Evolutionary conservation across 2,888 invertebrate genomes (phyloP).

Genomic region (Tetragonula carbonaria): DNA sequence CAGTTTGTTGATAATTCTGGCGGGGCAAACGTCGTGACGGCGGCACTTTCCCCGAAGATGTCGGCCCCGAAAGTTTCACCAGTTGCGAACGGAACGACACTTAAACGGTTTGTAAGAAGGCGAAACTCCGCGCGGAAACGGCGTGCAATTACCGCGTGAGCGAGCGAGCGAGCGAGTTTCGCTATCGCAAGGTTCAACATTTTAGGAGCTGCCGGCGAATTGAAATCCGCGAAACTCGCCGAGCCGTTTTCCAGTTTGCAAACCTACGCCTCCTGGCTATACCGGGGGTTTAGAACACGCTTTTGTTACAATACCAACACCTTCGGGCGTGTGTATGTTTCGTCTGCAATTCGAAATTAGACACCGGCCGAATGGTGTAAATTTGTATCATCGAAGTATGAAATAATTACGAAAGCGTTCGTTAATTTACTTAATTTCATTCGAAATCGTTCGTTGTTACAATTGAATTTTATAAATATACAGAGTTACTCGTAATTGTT

Average conservation of each 20-base stretch:
- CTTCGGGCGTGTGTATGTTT: neutral
- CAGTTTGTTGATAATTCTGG: conserved; percentile 14
- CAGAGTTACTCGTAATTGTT: neutral
- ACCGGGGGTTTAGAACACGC: neutral
- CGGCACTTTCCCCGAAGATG: conserved; percentile 1
- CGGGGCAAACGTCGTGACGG: neutral
- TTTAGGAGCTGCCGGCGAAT: conserved; percentile 25
- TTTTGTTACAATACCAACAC: neutral
- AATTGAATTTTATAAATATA: too few relatives aligned
- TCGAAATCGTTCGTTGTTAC: too few relatives aligned
- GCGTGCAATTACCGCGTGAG: conserved; percentile 29
- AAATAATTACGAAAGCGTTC: neutral
- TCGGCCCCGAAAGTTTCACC: conserved; percentile 25
- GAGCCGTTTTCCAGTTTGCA: conserved; percentile 24
- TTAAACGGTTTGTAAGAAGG: conserved; percentile 48
- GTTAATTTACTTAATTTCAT: neutral
- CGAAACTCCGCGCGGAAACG: conserved; percentile 20
- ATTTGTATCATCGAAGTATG: neutral
- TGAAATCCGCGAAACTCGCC: conserved; percentile 36
- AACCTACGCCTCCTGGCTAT: conserved; percentile 19
- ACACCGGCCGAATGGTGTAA: neutral
- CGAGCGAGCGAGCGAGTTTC: neutral
- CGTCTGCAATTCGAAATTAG: neutral
- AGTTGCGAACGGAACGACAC: conserved; percentile 23
- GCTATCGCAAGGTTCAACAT: conserved; percentile 32